Evolutionary conservation across 2,888 invertebrate species (phyloP), one percentile per base, ranked within the genome.

Genomic region (Lapara coniferarum): DNA sequence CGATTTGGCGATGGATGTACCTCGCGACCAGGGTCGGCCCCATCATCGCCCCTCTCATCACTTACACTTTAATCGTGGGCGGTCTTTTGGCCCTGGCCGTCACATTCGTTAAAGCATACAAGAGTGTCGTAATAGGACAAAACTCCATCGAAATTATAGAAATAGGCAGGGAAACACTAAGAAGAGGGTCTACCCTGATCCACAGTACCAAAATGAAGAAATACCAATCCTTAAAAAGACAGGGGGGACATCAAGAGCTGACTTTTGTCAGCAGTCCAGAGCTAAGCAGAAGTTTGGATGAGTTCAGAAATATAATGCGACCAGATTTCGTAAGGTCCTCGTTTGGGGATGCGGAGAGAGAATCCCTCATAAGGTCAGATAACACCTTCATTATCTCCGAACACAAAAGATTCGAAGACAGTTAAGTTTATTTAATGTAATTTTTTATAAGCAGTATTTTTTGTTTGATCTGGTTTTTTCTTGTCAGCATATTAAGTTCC

Each of bases 1-100:
- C 96, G n/a, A 97, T 98, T 70, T 95, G 96, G 82, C 94, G 97
- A 30, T 97, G 97, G 97, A 95, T 97, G 25, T 97, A 96, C 88
- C 83, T 97, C 58, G 96, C 96, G 16, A 97, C 97, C 2, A 96
- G 97, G 0, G 95, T 97, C 73, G 96, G 96, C 0, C 97, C 97
- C 16, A 87, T 96, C 44, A 95, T 96, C 0, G 96, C 95, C 19
- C 97, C 97, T 0, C 80, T 96, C 14, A 87, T 96, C 67, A 95
- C 96, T 1, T 97, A 97, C 86, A 95, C 96, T 44, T 94, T 96
- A 85, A 96, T 97, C 71, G 86, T 96, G 67, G 88, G 95, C 70
- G 97, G 98, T 0, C 89, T 96, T 5, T 89, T 95, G 66, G 94
- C 95, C 37, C 92, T 97, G 30, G 89, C 96, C 7, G 93, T 95